phyloP scores from a whole-genome alignment of 2,797 vertebrate genomes.

The Thamnophis elegans region DNA sequence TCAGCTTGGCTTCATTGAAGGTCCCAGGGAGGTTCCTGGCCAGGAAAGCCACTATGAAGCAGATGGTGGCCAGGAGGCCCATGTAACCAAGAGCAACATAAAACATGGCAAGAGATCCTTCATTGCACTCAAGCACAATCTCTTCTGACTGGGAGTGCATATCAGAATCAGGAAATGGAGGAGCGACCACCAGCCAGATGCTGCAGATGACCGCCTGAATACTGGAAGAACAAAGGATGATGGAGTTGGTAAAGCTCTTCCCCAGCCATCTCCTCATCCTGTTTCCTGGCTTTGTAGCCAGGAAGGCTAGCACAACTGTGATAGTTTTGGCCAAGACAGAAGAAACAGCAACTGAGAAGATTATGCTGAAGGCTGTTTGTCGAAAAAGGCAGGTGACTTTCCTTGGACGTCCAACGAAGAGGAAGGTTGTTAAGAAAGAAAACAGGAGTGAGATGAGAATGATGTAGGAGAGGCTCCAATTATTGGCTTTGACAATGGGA shows the following conservation, averaged over 20 bases:
- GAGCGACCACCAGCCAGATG: neutral
- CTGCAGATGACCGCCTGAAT: neutral
- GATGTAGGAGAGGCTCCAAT: neutral
- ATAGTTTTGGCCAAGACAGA: neutral
- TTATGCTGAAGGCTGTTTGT: neutral
- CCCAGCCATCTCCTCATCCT: neutral
- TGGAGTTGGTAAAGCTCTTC: neutral
- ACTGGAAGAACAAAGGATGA: neutral
- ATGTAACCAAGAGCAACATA: neutral
- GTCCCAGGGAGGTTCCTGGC: neutral
- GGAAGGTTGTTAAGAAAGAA: neutral
- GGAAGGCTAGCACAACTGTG: neutral
- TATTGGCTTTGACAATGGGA: neutral
- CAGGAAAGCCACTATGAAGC: neutral
- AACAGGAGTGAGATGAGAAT: neutral
- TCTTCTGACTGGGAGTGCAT: neutral
- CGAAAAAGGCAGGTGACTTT: neutral
- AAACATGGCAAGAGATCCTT: neutral
- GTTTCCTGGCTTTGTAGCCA: neutral
- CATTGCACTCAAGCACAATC: neutral
- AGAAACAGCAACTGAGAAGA: neutral
- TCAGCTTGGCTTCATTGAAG: neutral
- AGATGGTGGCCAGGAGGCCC: neutral
- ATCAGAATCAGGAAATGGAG: neutral
- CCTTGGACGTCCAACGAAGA: neutral